A percentile compares a stretch with the other conserved stretches of the same genome.
phyloP scores from a whole-genome alignment of 2,888 invertebrate species.

The Piscicola geometra region DNA sequence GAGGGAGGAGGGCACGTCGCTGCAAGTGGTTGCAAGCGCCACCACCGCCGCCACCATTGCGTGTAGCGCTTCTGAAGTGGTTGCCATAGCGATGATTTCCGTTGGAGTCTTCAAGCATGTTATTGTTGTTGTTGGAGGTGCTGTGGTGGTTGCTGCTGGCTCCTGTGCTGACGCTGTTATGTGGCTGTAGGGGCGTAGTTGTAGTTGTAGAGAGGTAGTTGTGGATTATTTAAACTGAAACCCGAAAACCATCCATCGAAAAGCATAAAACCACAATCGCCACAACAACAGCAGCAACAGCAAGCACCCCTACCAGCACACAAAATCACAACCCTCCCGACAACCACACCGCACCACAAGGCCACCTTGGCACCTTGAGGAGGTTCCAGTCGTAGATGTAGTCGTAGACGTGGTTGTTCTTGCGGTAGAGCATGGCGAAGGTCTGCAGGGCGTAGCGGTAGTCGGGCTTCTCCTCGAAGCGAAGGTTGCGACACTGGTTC shows the following conservation, averaged over 20 bases:
- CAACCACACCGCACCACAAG: neutral
- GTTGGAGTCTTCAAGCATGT: neutral
- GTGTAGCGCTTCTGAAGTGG: neutral
- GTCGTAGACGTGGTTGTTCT: constrained; percentile 94
- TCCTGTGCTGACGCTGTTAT: too few relatives aligned
- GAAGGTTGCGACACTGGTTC: constrained; percentile 89
- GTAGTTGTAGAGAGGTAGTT: too few relatives aligned
- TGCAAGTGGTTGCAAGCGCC: neutral
- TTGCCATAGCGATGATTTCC: neutral
- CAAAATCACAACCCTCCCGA: too few relatives aligned
- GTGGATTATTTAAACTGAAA: too few relatives aligned
- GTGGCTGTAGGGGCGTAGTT: too few relatives aligned
- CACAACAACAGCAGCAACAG: neutral
- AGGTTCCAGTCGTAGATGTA: constrained; percentile 99
- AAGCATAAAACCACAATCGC: too few relatives aligned
- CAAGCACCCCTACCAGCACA: constrained; percentile 42
- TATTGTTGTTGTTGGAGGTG: neutral
- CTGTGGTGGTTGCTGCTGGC: neutral
- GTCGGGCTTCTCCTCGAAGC: constrained; percentile 95
- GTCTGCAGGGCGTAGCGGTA: constrained; percentile 90
- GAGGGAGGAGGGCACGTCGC: neutral
- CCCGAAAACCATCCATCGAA: too few relatives aligned
- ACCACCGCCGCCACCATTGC: too few relatives aligned
- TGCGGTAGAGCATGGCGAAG: constrained; percentile 90
- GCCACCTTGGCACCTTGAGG: constrained; percentile 68